Conservation (phyloP, 2,113 vertebrate genomes). For the Glaucidium brasilianum region DNA sequence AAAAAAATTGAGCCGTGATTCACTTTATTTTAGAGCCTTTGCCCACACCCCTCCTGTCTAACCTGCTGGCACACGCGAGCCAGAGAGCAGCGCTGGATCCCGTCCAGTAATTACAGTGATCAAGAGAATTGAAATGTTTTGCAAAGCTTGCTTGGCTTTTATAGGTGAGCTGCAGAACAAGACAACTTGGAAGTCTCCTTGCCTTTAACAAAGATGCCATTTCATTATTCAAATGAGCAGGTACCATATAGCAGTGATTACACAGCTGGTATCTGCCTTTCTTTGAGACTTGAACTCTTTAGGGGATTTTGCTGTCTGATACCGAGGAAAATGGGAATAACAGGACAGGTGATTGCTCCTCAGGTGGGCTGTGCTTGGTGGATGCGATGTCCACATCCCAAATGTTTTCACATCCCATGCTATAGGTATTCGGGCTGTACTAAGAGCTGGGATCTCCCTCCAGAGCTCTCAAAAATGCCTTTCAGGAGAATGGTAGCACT, state of each 20-base stretch:
- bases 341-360: background rate
- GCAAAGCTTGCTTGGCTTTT: conserved; percentile 43
- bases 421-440: background rate
- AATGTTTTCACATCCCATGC: background rate
- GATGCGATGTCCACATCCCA: background rate
- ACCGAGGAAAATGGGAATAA: background rate
- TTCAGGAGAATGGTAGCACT: background rate
- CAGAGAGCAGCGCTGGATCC: conserved; percentile 26
- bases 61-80: background rate
- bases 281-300: background rate
- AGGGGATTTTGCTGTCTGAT: background rate
- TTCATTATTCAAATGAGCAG: conserved; percentile 52
- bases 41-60: background rate
- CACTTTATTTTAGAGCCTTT: conserved; percentile 9
- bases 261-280: conserved; percentile 17
- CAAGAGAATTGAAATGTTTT: conserved; percentile 61
- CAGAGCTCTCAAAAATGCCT: background rate
- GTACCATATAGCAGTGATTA: background rate
- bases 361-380: background rate
- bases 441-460: background rate
- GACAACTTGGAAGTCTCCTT: conserved; percentile 34
- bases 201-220: conserved; percentile 28
- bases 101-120: conserved; percentile 62
- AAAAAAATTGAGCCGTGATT: background rate
- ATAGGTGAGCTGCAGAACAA: conserved; percentile 35